phyloP scores from a whole-genome alignment of 1,140 invertebrate species.

The Chionoecetes opilio region DNA sequence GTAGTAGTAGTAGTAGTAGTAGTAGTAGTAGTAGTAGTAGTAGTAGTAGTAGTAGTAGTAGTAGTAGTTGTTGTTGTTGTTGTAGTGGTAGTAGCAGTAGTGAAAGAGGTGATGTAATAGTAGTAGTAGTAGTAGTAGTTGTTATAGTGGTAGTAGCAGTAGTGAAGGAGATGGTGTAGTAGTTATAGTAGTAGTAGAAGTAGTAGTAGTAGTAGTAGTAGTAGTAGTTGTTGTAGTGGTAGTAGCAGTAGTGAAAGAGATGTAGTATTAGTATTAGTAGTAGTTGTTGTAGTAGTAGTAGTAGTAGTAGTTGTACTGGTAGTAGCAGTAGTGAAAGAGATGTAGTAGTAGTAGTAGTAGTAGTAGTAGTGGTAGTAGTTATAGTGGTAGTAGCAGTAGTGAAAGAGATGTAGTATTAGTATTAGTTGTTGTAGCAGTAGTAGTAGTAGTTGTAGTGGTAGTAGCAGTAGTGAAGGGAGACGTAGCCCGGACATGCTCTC shows the following conservation, averaged over 20 bases:
- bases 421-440: background rate
- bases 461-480: background rate
- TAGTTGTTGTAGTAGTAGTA: slow-evolving; percentile 1
- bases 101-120: background rate
- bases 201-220: background rate
- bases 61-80: background rate
- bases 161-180: too few relatives aligned
- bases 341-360: background rate
- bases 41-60: background rate
- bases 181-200: background rate
- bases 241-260: background rate
- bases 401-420: too few relatives aligned
- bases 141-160: background rate
- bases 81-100: background rate
- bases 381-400: background rate
- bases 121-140: background rate
- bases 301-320: background rate
- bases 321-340: background rate
- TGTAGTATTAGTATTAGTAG: background rate
- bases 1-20: slow-evolving; percentile 11
- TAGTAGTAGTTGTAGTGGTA: background rate
- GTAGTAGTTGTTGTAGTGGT: background rate
- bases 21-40: background rate
- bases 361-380: slow-evolving; percentile 15
- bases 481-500: background rate